Base-by-base conservation (phyloP, 2,888 invertebrate species). In the Ormia ochracea region DNA sequence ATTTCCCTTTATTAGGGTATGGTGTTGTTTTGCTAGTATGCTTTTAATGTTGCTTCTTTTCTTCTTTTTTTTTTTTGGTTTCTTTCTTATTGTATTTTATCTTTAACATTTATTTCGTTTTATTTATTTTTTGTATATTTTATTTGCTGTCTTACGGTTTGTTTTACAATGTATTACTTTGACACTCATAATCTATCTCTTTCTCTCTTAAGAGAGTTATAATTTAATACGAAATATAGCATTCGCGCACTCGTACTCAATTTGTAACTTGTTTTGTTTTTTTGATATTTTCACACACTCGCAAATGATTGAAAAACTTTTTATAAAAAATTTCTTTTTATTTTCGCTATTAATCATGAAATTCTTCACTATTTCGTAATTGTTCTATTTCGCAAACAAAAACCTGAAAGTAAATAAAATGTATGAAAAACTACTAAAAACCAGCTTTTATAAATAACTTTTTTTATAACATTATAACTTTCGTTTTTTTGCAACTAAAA, bases 231-330 rank as follows among this genome's bases (percentile, higher is more conserved):
- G 33, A 56, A 48, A 38, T 48, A 43, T 48, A 23, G 36, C 77
- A 70, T 74, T 81, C 72, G 81, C 82, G 82, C 82, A 82, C 66
- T 82, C 82, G 82, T 79, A 82, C 78, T 78, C 59, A 45, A 61
- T 68, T 72, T 65, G 61, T 68, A 65, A 78, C 56, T 69, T 81
- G 75, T 77, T 78, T 81, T 78, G 14, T 4, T 65, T 66, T 21
- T 65, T 65, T 5, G 43, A 17, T 59, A 50, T 50, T 63, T 69
- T 79, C 59, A 58, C 74, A 69, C 74, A 38, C 28, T 43, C 56
- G 31, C 33, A 61, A 6, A 52, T 23, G 38, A 75, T 72, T 19
- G 12, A 45, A 4, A 38, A 59, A 80, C 50, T 56, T 68, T 54
- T 61, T 48, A 45, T 5, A 38, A 1, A 50, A 63, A 38, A 73